Percentiles rank a stretch among this genome's conserved stretches.
Conservation (phyloP, 2,113 vertebrate genomes). For the Seriola rivoliana region DNA sequence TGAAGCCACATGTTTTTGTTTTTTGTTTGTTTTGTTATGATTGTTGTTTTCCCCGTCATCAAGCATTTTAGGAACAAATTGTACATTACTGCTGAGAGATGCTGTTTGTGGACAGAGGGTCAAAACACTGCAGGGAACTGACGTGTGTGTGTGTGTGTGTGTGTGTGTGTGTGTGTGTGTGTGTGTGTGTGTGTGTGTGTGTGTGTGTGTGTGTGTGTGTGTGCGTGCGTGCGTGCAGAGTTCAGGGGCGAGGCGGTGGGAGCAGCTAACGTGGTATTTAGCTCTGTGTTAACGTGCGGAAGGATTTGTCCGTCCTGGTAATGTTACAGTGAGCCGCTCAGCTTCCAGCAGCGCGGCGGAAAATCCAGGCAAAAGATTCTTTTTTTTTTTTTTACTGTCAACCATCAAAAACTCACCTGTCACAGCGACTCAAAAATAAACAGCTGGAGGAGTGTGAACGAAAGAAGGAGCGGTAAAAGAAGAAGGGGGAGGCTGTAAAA, state of each 20-base stretch:
- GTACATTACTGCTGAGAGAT: constrained; percentile 1
- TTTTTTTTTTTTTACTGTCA: constrained; percentile 2
- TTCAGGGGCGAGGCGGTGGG: neutral
- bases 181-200: too few relatives aligned
- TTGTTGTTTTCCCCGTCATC: constrained; percentile 29
- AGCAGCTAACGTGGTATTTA: constrained; percentile 23
- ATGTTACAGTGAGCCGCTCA: neutral
- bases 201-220: too few relatives aligned
- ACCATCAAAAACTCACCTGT: constrained; percentile 17
- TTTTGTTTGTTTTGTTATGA: neutral
- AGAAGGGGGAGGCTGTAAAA: neutral
- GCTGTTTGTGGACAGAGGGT: neutral
- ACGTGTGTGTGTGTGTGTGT: neutral
- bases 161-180: too few relatives aligned
- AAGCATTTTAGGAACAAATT: constrained; percentile 32
- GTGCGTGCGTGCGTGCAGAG: too few relatives aligned
- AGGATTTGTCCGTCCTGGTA: neutral
- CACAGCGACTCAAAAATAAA: neutral
- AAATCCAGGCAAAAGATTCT: constrained; percentile 16
- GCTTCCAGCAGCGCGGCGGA: neutral
- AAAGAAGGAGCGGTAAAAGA: neutral
- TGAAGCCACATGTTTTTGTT: constrained; percentile 19
- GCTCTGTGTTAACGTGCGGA: neutral
- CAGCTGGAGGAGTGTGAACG: neutral
- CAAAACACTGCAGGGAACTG: neutral